Conservation (phyloP, 1,140 invertebrate genomes). For the Drosophila melanogaster region Release_6_plus_ISO1_MT NT_033779.5:13425501-13426000, state of each 20-base stretch:
- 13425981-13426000: slow-evolving; percentile 75
- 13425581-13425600: too few species aligned
- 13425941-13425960: slow-evolving; percentile 35
- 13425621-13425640: neutral
- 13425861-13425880: slow-evolving; percentile 66
- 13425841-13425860: slow-evolving; percentile 43
- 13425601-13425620: too few species aligned
- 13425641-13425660: too few species aligned
- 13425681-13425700: neutral
- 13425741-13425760: neutral
- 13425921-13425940: slow-evolving; percentile 40
- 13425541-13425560: neutral
- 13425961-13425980: slow-evolving; percentile 37
- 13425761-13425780: slow-evolving; percentile 9
- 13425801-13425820: slow-evolving; percentile 3
- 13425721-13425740: neutral
- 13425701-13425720: neutral
- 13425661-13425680: too few species aligned
- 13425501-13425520: neutral
- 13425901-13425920: slow-evolving; percentile 36
- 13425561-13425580: too few species aligned
- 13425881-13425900: slow-evolving; percentile 41
- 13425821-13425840: neutral
- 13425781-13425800: slow-evolving; percentile 1
- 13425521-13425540: neutral